Conservation (phyloP, 1,140 invertebrate genomes). For the Babylonia areolata region DNA sequence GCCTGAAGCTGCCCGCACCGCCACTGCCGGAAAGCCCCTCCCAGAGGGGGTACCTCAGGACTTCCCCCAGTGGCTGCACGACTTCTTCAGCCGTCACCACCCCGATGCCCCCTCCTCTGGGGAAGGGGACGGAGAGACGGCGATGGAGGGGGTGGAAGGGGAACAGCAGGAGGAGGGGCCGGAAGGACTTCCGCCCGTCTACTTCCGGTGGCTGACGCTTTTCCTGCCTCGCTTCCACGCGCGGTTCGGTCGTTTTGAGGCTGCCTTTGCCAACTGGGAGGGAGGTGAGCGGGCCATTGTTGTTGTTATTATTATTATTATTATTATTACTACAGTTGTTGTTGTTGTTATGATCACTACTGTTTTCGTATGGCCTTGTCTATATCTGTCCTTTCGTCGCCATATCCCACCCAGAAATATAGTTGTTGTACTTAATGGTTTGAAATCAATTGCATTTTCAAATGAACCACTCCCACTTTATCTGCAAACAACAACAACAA, state of each 20-base stretch:
- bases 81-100: slow-evolving; percentile 1
- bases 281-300: slow-evolving; percentile 13
- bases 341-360: too few species aligned
- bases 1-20: not conserved
- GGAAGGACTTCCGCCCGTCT: slow-evolving; percentile 13
- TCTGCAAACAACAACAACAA: too few species aligned
- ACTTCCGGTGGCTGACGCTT: slow-evolving; percentile 23
- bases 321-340: too few species aligned
- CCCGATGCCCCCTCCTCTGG: not conserved
- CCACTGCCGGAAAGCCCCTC: not conserved
- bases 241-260: too few species aligned
- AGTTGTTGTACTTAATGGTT: too few species aligned
- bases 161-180: slow-evolving; percentile 9
- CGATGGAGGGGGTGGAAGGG: not conserved
- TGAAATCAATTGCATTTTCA: too few species aligned
- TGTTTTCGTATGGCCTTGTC: too few species aligned
- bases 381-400: too few species aligned
- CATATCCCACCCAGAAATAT: too few species aligned
- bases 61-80: slow-evolving; percentile 22
- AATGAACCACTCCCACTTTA: too few species aligned
- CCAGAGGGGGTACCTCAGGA: slow-evolving; percentile 6
- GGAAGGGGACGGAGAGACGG: not conserved
- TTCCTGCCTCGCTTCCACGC: slow-evolving; percentile 21
- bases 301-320: too few species aligned
- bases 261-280: not conserved